Conservation (phyloP, 2,113 vertebrate genomes). For the Accipiter cooperii region DNA sequence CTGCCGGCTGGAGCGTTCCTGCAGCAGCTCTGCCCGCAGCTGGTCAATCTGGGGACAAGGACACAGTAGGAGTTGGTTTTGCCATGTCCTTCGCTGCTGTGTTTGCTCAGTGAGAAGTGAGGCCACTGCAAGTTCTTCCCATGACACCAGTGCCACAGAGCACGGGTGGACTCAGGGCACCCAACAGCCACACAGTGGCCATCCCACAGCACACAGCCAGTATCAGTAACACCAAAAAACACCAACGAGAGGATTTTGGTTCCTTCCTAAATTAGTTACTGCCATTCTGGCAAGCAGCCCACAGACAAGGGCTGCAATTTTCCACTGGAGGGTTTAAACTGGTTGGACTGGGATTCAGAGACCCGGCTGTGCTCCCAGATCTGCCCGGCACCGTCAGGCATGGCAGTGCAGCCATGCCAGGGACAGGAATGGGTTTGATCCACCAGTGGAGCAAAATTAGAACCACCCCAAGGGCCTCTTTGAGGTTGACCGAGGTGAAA, state of each 20-base stretch:
- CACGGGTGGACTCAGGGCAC: fast-evolving
- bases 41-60: constrained; percentile 80
- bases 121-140: fast-evolving
- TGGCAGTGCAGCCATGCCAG: fast-evolving
- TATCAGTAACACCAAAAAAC: not conserved
- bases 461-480: not conserved
- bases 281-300: fast-evolving
- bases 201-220: fast-evolving
- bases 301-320: not conserved
- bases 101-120: fast-evolving
- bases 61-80: not conserved
- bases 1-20: constrained; percentile 87
- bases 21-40: constrained; percentile 87
- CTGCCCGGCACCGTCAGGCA: not conserved
- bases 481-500: not conserved
- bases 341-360: not conserved
- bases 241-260: fast-evolving
- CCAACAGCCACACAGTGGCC: not conserved
- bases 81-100: fast-evolving
- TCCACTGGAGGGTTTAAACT: not conserved
- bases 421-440: not conserved
- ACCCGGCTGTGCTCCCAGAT: not conserved
- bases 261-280: not conserved
- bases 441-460: fast-evolving
- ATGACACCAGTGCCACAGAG: fast-evolving